A percentile compares a stretch with the other conserved stretches of the same genome.
Evolutionary conservation across 2,888 invertebrate genomes (phyloP).

Genomic region (Prosapia bicincta): DNA sequence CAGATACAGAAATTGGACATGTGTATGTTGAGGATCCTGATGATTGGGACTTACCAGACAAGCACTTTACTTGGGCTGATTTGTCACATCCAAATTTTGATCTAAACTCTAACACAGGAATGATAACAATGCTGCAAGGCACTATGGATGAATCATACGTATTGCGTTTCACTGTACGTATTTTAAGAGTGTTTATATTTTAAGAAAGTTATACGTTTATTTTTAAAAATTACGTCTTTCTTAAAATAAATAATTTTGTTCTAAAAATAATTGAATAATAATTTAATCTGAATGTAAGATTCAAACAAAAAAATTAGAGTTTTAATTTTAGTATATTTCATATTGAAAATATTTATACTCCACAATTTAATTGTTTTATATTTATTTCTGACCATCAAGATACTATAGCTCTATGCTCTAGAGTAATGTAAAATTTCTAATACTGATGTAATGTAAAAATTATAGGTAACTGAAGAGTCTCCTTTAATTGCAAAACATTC

Average conservation of each 20-base stretch:
- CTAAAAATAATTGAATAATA: too few species aligned
- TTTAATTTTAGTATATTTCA: too few species aligned
- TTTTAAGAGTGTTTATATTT: too few species aligned
- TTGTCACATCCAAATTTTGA: constrained; percentile 62
- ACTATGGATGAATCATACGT: constrained; percentile 72
- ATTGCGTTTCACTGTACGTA: constrained; percentile 64
- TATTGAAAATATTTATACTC: too few species aligned
- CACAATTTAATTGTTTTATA: too few species aligned
- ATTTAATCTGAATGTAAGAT: too few species aligned
- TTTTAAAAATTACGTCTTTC: too few species aligned
- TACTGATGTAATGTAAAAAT: neutral
- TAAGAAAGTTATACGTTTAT: too few species aligned
- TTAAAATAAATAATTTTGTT: too few species aligned
- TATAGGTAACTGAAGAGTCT: constrained; percentile 64
- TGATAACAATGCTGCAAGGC: constrained; percentile 80
- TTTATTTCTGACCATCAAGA: neutral
- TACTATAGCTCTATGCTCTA: neutral
- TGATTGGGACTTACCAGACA: constrained; percentile 95
- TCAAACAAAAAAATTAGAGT: too few species aligned
- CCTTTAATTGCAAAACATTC: constrained; percentile 58
- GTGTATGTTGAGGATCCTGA: constrained; percentile 93
- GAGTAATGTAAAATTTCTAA: too few species aligned
- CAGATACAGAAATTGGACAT: constrained; percentile 80
- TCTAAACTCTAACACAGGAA: constrained; percentile 72
- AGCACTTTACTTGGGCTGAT: constrained; percentile 72